Conservation (phyloP, 2,113 vertebrate genomes). For the Macquaria ambigua region DNA sequence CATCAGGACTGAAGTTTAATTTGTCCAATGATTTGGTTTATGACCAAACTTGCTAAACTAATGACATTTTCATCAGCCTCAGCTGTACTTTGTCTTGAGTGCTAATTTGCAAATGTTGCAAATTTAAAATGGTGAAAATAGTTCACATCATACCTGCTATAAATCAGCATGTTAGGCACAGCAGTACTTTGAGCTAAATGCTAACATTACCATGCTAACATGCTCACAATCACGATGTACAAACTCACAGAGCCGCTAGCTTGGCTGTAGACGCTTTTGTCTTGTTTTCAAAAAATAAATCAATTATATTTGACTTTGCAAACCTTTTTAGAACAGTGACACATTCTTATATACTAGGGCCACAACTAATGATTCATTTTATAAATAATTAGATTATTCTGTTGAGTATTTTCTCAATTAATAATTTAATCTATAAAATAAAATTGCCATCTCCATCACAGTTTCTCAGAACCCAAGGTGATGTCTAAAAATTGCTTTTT, state of each 20-base stretch:
- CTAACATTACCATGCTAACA: too few relatives aligned
- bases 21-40: neutral
- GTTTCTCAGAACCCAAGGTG: neutral
- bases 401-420: too few relatives aligned
- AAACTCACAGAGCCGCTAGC: neutral
- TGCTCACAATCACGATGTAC: too few relatives aligned
- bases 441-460: neutral
- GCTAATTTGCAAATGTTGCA: neutral
- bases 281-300: neutral
- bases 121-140: too few relatives aligned
- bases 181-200: too few relatives aligned
- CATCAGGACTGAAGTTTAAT: neutral
- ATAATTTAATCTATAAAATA: neutral
- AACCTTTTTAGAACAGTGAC: neutral
- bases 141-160: too few relatives aligned
- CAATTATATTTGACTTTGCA: neutral
- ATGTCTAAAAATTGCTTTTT: neutral
- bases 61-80: neutral
- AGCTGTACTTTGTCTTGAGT: neutral
- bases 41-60: neutral
- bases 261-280: neutral
- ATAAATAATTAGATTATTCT: neutral
- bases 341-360: neutral
- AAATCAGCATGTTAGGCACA: too few relatives aligned
- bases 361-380: neutral